Evolutionary conservation across 1,140 invertebrate genomes (phyloP).

Genomic region (Diorhabda sublineata): DNA sequence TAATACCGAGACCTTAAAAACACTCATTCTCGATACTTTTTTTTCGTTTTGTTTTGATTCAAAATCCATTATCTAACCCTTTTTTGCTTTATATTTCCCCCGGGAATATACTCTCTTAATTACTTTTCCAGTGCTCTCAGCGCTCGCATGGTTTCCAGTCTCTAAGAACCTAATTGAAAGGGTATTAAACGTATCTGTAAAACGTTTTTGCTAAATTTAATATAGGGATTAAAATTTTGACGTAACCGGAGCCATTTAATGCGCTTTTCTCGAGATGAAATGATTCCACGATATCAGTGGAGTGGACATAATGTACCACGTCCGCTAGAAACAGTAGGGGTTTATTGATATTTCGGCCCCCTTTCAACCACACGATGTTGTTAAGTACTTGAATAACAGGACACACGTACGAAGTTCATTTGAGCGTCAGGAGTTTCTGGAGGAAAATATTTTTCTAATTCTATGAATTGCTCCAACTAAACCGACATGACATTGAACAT

Average conservation of each 20-base stretch:
- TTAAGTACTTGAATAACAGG: too few species aligned
- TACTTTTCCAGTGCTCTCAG: background rate
- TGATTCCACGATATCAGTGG: conserved; percentile 24
- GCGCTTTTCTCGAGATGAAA: conserved; percentile 20
- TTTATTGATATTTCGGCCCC: too few species aligned
- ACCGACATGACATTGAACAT: too few species aligned
- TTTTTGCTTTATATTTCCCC: background rate
- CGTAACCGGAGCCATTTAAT: conserved; percentile 4
- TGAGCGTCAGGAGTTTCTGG: too few species aligned
- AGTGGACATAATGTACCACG: conserved; percentile 24
- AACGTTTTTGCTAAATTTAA: conserved; percentile 25
- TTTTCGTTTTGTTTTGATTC: background rate
- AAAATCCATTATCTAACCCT: background rate
- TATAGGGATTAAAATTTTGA: conserved; percentile 26
- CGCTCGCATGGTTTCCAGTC: background rate
- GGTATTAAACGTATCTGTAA: conserved; percentile 23
- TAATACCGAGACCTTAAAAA: background rate
- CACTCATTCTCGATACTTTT: background rate
- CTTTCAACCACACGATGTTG: too few species aligned
- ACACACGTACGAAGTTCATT: too few species aligned
- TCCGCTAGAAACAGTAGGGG: background rate
- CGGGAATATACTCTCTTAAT: conserved; percentile 1
- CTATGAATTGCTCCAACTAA: too few species aligned
- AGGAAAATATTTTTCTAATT: too few species aligned
- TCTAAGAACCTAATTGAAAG: conserved; percentile 27